phyloP scores from a whole-genome alignment of 2,113 vertebrate species.

The Ailuropoda melanoleuca region DNA sequence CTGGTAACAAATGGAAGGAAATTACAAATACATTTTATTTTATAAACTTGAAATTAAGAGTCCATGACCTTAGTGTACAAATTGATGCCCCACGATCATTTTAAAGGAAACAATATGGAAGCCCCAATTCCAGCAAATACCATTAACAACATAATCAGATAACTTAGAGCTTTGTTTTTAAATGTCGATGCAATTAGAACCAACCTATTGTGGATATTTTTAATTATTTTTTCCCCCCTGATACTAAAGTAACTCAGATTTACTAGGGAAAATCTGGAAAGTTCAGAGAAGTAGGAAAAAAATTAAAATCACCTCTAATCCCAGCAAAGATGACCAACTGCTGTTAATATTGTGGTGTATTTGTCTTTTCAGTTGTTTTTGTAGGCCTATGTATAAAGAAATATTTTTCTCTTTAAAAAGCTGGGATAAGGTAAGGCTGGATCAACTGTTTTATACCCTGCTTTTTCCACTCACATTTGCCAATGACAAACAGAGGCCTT shows the following conservation, averaged over 20 bases:
- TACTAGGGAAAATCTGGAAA: neutral
- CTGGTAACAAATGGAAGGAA: slow-evolving; percentile 14
- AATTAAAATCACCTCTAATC: neutral
- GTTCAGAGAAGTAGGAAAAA: slow-evolving; percentile 13
- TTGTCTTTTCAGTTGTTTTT: neutral
- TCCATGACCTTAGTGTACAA: slow-evolving; percentile 30
- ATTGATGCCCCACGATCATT: slow-evolving; percentile 7
- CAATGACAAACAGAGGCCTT: neutral
- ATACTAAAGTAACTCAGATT: slow-evolving; percentile 44
- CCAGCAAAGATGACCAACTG: neutral
- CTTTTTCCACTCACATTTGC: neutral
- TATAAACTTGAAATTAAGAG: slow-evolving; percentile 48
- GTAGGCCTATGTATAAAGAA: neutral
- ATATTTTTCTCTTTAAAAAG: neutral
- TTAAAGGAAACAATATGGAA: slow-evolving; percentile 8
- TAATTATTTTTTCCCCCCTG: neutral
- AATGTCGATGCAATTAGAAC: slow-evolving; percentile 53
- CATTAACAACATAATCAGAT: neutral
- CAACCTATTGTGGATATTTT: slow-evolving; percentile 22
- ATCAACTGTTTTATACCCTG: neutral
- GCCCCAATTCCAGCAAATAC: slow-evolving; percentile 23
- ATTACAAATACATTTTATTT: slow-evolving; percentile 31
- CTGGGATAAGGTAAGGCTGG: neutral
- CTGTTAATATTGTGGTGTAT: neutral
- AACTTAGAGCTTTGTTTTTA: slow-evolving; percentile 32